Base-by-base conservation (phyloP, 2,797 vertebrate genomes). In the Tragelaphus eurycerus region DNA sequence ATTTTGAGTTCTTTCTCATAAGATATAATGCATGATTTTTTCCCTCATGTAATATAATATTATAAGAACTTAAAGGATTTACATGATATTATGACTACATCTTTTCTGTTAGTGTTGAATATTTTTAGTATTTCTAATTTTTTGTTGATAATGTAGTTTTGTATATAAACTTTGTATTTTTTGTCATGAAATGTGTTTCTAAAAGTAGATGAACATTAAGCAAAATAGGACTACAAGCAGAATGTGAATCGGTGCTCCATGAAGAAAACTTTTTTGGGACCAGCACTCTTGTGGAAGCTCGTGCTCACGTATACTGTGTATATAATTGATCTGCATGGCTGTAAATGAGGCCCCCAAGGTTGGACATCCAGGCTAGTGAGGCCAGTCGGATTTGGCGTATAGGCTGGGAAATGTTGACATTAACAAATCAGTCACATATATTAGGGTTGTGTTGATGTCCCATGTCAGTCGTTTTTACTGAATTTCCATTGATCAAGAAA, bases 61-160 rank as follows among this genome's bases (percentile, higher is more conserved):
- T 7, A 0, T 43, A 21, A 55, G 50, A 91, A 85, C 12, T 43
- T 81, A 91, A 62, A 86, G 76, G 57, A 62, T 90, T 90, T 90
- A 93, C 8, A 43, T 9, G 14, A 2, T 88, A 43, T 54, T 81
- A 48, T 81, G 55, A 54, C 7, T 88, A 17, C 54, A 71, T 43
- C 27, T 97, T 86, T 87, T 46, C 60, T 95, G 87, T 90, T 48
- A 76, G 23, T 92, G 52, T 79, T 90, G 54, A 94, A 16, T 25
- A 54, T 25, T 86, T 74, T 52, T 78, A 59, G 54, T 95, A 14
- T 92, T 94, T 87, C 62, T 67, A 16, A 54, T 54, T 84, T 84
- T 90, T 23, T 78, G 48, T 93, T 87, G 87, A 48, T 87, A 74
- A n/a, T 11, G 57, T 7, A 59, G 43, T 86, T 94, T 76, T 95